phyloP scores from a whole-genome alignment of 2,888 invertebrate genomes.

The Cetonia aurata region DNA sequence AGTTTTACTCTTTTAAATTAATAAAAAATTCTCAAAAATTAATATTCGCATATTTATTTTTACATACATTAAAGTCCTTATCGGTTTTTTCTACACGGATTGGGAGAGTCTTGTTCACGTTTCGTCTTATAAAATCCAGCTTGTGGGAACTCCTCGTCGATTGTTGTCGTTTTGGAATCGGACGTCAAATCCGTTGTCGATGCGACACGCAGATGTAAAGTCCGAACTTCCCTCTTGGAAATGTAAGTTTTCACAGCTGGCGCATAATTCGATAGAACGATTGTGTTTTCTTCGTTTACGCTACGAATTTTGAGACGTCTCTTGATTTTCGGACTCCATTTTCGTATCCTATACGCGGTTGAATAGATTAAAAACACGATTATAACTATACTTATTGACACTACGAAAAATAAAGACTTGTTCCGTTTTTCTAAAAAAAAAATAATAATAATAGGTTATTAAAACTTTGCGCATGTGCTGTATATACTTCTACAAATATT shows the following conservation, averaged over 20 bases:
- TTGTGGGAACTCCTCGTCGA: constrained; percentile 8
- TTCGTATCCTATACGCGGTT: constrained; percentile 32
- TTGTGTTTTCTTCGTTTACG: constrained; percentile 40
- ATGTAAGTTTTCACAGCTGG: constrained; percentile 44
- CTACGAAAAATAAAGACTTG: constrained; percentile 11
- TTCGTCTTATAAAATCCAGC: constrained; percentile 19
- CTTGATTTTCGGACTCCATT: constrained; percentile 36
- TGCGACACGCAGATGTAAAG: constrained; percentile 36
- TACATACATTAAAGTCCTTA: constrained; percentile 29
- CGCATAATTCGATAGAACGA: constrained; percentile 31
- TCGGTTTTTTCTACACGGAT: constrained; percentile 8
- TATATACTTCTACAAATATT: constrained; percentile 46
- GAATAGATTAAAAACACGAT: constrained; percentile 27
- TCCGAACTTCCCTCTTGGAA: constrained; percentile 41
- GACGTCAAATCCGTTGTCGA: constrained; percentile 34
- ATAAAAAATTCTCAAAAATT: constrained; percentile 2
- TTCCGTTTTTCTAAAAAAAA: neutral
- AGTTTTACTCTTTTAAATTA: constrained; percentile 6
- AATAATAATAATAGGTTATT: neutral
- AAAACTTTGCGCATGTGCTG: neutral
- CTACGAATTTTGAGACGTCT: constrained; percentile 6
- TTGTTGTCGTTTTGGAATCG: constrained; percentile 3
- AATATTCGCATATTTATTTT: constrained; percentile 5
- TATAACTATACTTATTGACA: constrained; percentile 15
- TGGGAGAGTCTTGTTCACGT: neutral